A percentile compares a stretch with the other conserved stretches of the same genome.
These are phyloP conservation scores for Hylyphantes graminicola DNA, from an alignment of 1,140 invertebrate genomes.

Conservation along the genomic window DNA sequence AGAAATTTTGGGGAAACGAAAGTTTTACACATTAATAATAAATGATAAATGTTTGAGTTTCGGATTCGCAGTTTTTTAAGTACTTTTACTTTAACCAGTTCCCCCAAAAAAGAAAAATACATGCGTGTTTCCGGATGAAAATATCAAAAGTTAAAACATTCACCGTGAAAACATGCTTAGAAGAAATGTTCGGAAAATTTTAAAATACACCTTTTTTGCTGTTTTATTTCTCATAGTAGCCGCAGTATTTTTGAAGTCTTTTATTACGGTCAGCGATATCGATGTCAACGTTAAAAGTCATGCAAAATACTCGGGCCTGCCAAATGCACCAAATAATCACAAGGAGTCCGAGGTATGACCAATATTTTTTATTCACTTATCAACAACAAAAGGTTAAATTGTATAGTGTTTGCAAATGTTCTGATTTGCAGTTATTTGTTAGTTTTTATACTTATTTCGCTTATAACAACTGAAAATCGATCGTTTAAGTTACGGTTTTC, in stretches of 20 bases:
- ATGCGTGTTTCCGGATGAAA: constrained; percentile 16
- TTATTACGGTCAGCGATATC: constrained; percentile 20
- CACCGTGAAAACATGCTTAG: constrained; percentile 27
- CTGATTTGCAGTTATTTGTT: too few species aligned
- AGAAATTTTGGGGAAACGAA: too few species aligned
- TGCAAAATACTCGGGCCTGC: constrained; percentile 39
- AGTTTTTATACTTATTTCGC: too few species aligned
- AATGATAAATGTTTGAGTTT: too few species aligned
- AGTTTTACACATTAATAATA: too few species aligned
- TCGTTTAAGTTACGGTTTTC: too few species aligned
- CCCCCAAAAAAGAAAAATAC: background rate
- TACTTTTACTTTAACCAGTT: background rate
- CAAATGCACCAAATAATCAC: constrained; percentile 35
- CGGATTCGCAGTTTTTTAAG: background rate
- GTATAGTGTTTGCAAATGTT: too few species aligned
- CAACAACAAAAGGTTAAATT: too few species aligned
- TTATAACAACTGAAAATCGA: too few species aligned
- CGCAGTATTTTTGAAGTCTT: constrained; percentile 30
- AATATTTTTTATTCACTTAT: background rate
- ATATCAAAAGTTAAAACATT: background rate
- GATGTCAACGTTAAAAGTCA: constrained; percentile 2
- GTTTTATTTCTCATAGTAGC: constrained; percentile 10
- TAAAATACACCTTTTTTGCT: constrained; percentile 31
- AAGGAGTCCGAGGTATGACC: constrained; percentile 11
- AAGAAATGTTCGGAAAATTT: constrained; percentile 45